phyloP scores from a whole-genome alignment of 2,113 vertebrate genomes.

The Periophthalmus modestus region DNA sequence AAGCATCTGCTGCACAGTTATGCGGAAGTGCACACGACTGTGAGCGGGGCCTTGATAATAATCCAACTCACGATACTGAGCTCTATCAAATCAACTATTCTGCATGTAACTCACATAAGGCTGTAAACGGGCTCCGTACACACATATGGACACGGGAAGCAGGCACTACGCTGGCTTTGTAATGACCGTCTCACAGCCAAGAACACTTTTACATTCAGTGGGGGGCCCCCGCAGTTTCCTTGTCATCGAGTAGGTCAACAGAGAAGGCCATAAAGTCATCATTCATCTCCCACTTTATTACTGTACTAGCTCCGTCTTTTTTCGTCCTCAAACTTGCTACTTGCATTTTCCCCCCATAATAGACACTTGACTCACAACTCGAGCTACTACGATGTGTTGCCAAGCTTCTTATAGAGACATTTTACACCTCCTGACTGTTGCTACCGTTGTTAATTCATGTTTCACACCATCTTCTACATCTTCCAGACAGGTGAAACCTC shows the following conservation, averaged over 20 bases:
- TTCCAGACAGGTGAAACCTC: conserved; percentile 58
- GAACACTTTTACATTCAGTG: conserved; percentile 65
- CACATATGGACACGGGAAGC: conserved; percentile 51
- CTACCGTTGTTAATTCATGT: neutral
- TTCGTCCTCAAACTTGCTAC: conserved; percentile 45
- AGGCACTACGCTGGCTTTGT: conserved; percentile 61
- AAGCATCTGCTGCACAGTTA: conserved; percentile 37
- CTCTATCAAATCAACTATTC: conserved; percentile 73
- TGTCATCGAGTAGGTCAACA: conserved; percentile 70
- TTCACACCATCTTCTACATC: conserved; percentile 1
- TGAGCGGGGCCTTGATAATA: conserved; percentile 48
- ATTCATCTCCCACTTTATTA: conserved; percentile 68
- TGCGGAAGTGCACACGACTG: conserved; percentile 13
- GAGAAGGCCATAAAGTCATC: conserved; percentile 66
- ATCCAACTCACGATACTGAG: conserved; percentile 62
- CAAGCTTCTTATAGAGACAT: conserved; percentile 1
- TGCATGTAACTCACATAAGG: conserved; percentile 69
- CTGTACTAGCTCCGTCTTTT: conserved; percentile 48
- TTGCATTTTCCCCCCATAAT: conserved; percentile 16
- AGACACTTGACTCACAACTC: conserved; percentile 6
- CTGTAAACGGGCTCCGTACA: conserved; percentile 61
- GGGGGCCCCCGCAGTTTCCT: conserved; percentile 53
- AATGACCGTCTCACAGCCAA: conserved; percentile 52
- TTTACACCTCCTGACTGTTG: neutral
- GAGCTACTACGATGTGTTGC: neutral